A percentile compares a stretch with the other conserved stretches of the same genome.
Conservation (phyloP, 2,888 invertebrate genomes). For the Neocrepidodera transversa region DNA sequence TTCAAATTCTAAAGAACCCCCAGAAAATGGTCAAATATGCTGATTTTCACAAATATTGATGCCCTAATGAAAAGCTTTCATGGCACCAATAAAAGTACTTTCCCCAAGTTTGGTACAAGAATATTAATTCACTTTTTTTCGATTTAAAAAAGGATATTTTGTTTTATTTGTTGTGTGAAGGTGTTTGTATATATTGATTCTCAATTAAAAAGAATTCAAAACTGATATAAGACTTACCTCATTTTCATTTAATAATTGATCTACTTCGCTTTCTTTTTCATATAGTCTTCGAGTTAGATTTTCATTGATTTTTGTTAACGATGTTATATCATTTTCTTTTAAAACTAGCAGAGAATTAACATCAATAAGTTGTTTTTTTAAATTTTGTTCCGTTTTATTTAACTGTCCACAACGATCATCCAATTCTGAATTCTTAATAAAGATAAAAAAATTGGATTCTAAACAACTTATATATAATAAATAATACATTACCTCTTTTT, state of each 20-base stretch:
- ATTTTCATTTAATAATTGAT: slow-evolving; percentile 44
- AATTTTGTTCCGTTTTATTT: slow-evolving; percentile 38
- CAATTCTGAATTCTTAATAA: slow-evolving; percentile 43
- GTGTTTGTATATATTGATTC: too few species aligned
- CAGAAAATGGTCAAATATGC: too few species aligned
- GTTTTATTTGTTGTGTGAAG: too few species aligned
- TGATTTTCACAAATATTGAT: too few species aligned
- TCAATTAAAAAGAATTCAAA: too few species aligned
- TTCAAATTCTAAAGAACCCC: too few species aligned
- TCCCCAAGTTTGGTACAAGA: too few species aligned
- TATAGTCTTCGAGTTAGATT: slow-evolving; percentile 40
- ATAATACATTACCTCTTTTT: slow-evolving; percentile 37
- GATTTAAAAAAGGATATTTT: too few species aligned
- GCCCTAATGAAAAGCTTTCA: too few species aligned
- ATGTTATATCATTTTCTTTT: slow-evolving; percentile 45
- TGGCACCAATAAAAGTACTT: too few species aligned
- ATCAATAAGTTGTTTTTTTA: slow-evolving; percentile 40
- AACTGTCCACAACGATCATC: slow-evolving; percentile 42
- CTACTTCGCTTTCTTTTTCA: slow-evolving; percentile 43
- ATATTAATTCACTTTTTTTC: too few species aligned
- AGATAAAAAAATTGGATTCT: not conserved
- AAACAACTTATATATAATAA: not conserved
- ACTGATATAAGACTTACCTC: slow-evolving; percentile 43
- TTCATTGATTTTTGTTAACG: slow-evolving; percentile 40
- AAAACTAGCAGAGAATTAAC: slow-evolving; percentile 41